phyloP scores from a whole-genome alignment of 2,797 vertebrate species.

The Aratinga solstitialis region DNA sequence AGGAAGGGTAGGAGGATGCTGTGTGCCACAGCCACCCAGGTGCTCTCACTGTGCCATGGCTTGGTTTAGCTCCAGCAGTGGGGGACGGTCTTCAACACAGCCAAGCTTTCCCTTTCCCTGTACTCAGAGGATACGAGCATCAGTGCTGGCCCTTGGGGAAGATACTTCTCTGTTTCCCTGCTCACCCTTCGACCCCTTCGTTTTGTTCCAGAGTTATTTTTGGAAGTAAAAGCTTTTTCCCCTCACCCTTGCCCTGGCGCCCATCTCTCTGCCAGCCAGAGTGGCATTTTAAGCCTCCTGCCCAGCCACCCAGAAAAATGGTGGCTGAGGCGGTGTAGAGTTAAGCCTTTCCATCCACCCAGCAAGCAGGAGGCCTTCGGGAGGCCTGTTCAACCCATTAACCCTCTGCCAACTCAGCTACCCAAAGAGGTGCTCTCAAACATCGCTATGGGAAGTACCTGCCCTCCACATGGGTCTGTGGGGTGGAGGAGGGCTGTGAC shows the following conservation, averaged over 20 bases:
- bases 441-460: not conserved
- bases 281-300: slow-evolving; percentile 45
- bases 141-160: not conserved
- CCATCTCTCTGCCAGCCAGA: slow-evolving; percentile 36
- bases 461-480: not conserved
- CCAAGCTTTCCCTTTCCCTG: not conserved
- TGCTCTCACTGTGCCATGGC: not conserved
- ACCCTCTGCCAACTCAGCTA: not conserved
- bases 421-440: slow-evolving; percentile 11
- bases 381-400: slow-evolving; percentile 14
- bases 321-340: slow-evolving; percentile 13
- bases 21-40: fast-evolving
- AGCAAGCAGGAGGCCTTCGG: not conserved
- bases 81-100: not conserved
- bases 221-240: slow-evolving; percentile 61
- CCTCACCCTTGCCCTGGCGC: not conserved
- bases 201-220: slow-evolving; percentile 55
- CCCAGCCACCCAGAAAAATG: slow-evolving; percentile 57
- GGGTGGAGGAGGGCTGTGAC: not conserved
- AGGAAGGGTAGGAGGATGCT: not conserved
- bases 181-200: not conserved
- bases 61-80: not conserved
- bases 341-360: slow-evolving; percentile 31
- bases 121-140: not conserved
- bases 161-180: not conserved